Percentiles rank a stretch among this genome's conserved stretches.
Evolutionary conservation across 2,888 invertebrate species (phyloP).

Genomic region (Drosophila barbarae): DNA sequence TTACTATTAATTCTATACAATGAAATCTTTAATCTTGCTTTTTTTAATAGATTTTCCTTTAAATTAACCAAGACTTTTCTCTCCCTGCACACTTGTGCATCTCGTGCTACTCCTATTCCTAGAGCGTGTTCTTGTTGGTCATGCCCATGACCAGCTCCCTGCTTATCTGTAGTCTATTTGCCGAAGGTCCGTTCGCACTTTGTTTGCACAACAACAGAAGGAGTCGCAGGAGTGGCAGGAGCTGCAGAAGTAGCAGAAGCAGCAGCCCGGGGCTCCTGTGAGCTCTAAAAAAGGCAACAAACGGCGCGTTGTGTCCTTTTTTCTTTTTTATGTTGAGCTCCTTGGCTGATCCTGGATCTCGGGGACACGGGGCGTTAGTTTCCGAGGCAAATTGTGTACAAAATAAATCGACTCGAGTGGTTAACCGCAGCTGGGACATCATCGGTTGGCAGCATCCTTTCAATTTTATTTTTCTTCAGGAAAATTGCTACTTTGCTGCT

Average conservation of each 20-base stretch:
- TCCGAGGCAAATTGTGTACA: conserved; percentile 67
- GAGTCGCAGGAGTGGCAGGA: conserved; percentile 12
- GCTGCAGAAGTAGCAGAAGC: conserved; percentile 5
- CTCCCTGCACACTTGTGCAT: conserved; percentile 13
- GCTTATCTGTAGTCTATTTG: conserved; percentile 30
- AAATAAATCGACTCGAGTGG: conserved; percentile 73
- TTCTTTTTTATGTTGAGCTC: conserved; percentile 6
- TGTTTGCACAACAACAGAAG: conserved; percentile 60
- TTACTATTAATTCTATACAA: too few species aligned
- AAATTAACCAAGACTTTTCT: neutral
- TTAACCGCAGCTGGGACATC: conserved; percentile 56
- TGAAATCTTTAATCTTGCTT: too few species aligned
- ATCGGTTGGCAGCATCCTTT: conserved; percentile 54
- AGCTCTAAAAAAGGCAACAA: conserved; percentile 60
- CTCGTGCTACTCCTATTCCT: conserved; percentile 33
- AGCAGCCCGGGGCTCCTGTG: conserved; percentile 34
- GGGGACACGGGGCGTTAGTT: conserved; percentile 38
- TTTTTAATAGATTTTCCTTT: neutral
- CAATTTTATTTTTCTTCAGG: conserved; percentile 16
- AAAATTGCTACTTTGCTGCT: conserved; percentile 67
- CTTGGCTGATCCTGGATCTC: conserved; percentile 10
- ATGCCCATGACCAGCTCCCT: conserved; percentile 15
- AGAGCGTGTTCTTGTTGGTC: conserved; percentile 29
- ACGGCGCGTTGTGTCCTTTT: conserved; percentile 63
- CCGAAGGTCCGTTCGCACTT: conserved; percentile 54